These are phyloP conservation scores for Lepus oiostolus DNA, from an alignment of 2,797 vertebrate species.

Conservation along the genomic window DNA sequence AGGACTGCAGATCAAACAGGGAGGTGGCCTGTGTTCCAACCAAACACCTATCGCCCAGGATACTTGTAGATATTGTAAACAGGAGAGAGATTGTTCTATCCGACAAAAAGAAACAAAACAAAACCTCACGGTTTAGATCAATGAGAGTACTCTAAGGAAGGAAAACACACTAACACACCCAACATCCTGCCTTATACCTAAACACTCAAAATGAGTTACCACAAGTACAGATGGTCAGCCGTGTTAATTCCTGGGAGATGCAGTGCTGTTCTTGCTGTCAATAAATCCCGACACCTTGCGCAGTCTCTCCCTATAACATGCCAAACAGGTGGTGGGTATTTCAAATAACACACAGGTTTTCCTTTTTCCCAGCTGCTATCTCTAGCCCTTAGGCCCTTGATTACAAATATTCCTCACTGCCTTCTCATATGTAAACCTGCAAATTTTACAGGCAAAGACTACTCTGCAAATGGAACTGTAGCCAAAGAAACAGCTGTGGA, in stretches of 20 bases:
- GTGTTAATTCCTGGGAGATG: not conserved
- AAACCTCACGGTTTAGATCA: not conserved
- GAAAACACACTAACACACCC: slow-evolving; percentile 1
- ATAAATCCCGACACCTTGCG: not conserved
- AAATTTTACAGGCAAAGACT: not conserved
- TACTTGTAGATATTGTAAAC: not conserved
- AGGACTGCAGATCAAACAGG: not conserved
- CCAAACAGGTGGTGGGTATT: not conserved
- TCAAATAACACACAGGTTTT: not conserved
- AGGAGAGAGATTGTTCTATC: not conserved
- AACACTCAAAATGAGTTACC: slow-evolving; percentile 5
- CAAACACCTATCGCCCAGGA: not conserved
- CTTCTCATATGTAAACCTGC: not conserved
- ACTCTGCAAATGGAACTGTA: not conserved
- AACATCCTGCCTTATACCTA: not conserved
- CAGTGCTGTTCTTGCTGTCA: not conserved
- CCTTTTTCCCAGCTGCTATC: not conserved
- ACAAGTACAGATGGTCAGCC: not conserved
- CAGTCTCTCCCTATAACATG: not conserved
- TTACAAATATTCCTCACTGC: not conserved
- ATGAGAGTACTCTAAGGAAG: not conserved
- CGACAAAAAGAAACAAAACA: slow-evolving; percentile 39
- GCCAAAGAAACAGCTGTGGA: not conserved
- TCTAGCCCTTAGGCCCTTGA: not conserved
- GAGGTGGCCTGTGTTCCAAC: not conserved